Conservation (phyloP, 2,113 vertebrate species). For the Spheniscus mendiculus region DNA sequence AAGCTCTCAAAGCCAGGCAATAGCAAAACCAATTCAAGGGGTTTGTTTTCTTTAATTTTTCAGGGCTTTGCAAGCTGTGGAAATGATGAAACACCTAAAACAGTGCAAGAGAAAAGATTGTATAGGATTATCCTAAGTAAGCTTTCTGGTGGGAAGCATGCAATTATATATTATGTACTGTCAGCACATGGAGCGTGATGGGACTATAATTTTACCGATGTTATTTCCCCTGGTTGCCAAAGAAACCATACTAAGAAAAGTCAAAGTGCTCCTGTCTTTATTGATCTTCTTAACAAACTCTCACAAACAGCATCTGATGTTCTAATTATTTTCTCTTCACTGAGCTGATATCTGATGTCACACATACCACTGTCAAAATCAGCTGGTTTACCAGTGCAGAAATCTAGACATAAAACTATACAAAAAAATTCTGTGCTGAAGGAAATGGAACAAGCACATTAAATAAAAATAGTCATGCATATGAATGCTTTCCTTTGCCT, state of each 20-base stretch:
- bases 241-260: slow-evolving; percentile 60
- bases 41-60: slow-evolving; percentile 25
- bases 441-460: neutral
- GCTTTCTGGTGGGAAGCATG: slow-evolving; percentile 43
- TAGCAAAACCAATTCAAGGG: neutral
- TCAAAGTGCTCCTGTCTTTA: slow-evolving; percentile 24
- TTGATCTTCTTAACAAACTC: slow-evolving; percentile 41
- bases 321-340: slow-evolving; percentile 24
- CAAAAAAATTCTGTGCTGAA: neutral
- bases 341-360: neutral
- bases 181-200: slow-evolving; percentile 37
- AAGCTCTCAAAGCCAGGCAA: slow-evolving; percentile 21
- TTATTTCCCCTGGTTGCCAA: slow-evolving; percentile 49
- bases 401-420: neutral
- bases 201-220: slow-evolving; percentile 53
- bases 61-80: slow-evolving; percentile 13
- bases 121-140: slow-evolving; percentile 37
- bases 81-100: slow-evolving; percentile 40
- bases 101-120: neutral
- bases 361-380: neutral
- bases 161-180: slow-evolving; percentile 49
- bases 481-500: neutral
- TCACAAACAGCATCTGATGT: neutral
- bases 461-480: neutral
- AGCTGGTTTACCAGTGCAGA: neutral